Evolutionary conservation across 2,888 invertebrate genomes (phyloP), one percentile per base, ranked within the genome.

Genomic region (Parascotia fuliginaria): DNA sequence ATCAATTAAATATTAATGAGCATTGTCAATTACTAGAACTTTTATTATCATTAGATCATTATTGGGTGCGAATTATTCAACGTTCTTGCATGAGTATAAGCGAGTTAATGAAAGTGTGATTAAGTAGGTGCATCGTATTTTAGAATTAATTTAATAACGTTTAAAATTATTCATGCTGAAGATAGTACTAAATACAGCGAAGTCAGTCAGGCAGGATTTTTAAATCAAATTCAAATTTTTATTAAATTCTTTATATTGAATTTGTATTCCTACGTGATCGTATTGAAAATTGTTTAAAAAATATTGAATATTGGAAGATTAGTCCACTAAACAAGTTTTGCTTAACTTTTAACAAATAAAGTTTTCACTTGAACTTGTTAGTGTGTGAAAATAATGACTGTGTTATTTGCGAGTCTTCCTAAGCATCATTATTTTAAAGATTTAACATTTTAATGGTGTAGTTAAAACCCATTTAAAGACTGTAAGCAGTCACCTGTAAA

Each of bases 31-130:
- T 33, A 33, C 15, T 15, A 11, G 11, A 3, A 7, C 22, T 32
- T 42, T 42, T 28, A 42, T 44, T 22, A 37, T 14, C n/a, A 29
- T 29, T 9, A 29, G 7, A 29, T 43, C 16, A 37, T 29, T 43
- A 37, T 13, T 29, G 31, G 43, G 43, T 37, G 37, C 22, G 28
- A 43, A 29, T 36, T 37, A 29, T 24, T 37, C 9, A 9, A 36
- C 9, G 9, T 22, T 22, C 24, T 32, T 6, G 4, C 31, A n/a
- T 32, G 31, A 31, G 37, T 38, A 44, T 24, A 37, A 22, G 31
- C 14, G 4, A 14, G n/a, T 38, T 24, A 14, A 14, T 19, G 22
- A 24, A 24, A 24, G 7, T 7, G 24, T 24, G 24, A 24, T 6
- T 6, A 24, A n/a, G n/a, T n/a, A n/a, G n/a, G n/a, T n/a, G n/a